Conservation (phyloP, 92 coral and sea anemone genomes). For the Epizoanthus illoricatus region DNA sequence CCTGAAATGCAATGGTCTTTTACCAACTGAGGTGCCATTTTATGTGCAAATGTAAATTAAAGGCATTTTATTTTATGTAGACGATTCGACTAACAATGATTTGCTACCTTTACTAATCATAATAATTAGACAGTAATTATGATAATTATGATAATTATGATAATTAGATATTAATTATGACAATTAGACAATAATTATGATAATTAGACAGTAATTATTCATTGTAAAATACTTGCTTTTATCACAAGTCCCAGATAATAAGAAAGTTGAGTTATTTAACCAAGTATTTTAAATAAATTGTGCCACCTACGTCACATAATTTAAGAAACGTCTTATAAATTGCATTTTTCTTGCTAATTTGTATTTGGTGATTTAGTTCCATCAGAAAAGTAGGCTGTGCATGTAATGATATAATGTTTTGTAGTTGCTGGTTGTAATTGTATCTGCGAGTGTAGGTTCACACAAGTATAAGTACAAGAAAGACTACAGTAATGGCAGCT, state of each 20-base stretch:
- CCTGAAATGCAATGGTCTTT: background rate
- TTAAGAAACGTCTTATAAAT: background rate
- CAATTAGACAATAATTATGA: background rate
- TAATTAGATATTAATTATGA: too few species aligned
- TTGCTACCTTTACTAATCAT: background rate
- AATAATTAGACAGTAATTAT: background rate
- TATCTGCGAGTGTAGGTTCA: too few species aligned
- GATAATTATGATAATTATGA: too few species aligned
- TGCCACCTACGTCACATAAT: background rate
- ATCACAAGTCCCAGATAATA: conserved; percentile 6
- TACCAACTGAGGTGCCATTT: background rate
- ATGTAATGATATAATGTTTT: too few species aligned
- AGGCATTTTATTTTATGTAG: background rate
- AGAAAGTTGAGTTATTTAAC: conserved; percentile 11
- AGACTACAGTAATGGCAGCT: too few species aligned
- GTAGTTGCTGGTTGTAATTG: too few species aligned
- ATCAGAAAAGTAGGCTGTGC: too few species aligned
- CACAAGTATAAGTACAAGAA: too few species aligned
- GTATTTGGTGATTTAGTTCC: background rate
- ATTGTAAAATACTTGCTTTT: conserved; percentile 29
- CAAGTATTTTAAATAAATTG: conserved; percentile 10
- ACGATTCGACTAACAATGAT: background rate
- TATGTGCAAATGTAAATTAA: background rate
- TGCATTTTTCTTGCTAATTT: background rate
- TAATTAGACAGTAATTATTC: background rate